These are phyloP conservation scores for Plutella xylostella DNA, from an alignment of 2,888 invertebrate species.

Conservation along the genomic window DNA sequence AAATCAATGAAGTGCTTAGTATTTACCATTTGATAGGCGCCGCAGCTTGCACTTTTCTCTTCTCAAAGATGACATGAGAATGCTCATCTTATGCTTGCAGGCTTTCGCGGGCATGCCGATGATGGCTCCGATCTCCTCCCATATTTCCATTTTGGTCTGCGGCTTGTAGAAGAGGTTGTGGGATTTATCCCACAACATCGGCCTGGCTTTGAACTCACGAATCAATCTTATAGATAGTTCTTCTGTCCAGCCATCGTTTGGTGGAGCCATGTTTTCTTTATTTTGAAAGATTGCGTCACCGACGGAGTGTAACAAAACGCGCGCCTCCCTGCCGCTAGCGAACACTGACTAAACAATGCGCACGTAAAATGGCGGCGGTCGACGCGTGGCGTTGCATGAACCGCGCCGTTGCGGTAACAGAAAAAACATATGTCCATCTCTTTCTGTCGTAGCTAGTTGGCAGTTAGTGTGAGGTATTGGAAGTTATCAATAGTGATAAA, in stretches of 20 bases:
- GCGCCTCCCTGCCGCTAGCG: no score
- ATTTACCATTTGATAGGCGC: neutral
- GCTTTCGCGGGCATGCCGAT: constrained; percentile 21
- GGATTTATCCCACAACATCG: constrained; percentile 31
- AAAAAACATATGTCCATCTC: no score
- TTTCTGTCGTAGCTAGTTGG: no score
- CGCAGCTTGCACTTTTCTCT: constrained; percentile 31
- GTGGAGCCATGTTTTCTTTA: constrained; percentile 23
- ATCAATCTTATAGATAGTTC: constrained; percentile 29
- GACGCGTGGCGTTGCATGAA: no score
- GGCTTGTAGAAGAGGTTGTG: constrained; percentile 27
- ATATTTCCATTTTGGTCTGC: constrained; percentile 24
- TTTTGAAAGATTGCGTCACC: constrained; percentile 8
- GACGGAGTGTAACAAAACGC: constrained; percentile 23
- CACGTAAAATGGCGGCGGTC: no score
- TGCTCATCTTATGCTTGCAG: constrained; percentile 33
- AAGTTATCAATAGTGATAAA: no score
- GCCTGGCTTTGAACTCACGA: constrained; percentile 25
- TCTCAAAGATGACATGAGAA: constrained; percentile 32
- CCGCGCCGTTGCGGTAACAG: no score
- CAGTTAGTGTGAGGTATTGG: no score
- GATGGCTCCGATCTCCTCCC: constrained; percentile 26
- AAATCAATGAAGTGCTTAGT: neutral
- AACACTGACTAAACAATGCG: no score
- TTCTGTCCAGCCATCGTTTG: constrained; percentile 30